phyloP scores from a whole-genome alignment of 92 coral and sea anemone species.

The Zoanthus sociatus region DNA sequence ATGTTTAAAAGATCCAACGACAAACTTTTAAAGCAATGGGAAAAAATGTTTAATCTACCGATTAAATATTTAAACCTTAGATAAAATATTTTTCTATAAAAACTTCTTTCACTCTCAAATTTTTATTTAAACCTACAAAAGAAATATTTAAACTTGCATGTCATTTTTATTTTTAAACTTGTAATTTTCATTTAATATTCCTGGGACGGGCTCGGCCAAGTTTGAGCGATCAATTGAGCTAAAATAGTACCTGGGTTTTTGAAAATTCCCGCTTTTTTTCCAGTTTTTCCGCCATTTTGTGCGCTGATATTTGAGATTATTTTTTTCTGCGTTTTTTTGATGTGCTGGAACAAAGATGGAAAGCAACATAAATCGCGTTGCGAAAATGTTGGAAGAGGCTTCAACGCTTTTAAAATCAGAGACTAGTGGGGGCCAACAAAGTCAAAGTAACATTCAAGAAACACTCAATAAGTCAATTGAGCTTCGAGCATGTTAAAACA shows the following conservation, averaged over 20 bases:
- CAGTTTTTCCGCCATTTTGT: not conserved
- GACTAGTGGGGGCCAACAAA: slow-evolving; percentile 17
- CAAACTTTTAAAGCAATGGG: too few species aligned
- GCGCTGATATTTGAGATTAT: not conserved
- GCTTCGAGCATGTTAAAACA: slow-evolving; percentile 58
- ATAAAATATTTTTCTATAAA: too few species aligned
- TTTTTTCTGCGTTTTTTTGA: not conserved
- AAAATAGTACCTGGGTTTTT: not conserved
- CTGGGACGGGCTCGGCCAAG: too few species aligned
- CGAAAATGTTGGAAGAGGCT: slow-evolving; percentile 43
- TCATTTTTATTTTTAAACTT: too few species aligned
- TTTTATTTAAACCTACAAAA: too few species aligned
- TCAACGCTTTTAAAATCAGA: not conserved
- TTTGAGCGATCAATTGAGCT: not conserved
- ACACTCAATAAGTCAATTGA: slow-evolving; percentile 58
- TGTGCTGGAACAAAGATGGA: slow-evolving; percentile 2
- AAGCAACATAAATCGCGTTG: slow-evolving; percentile 33
- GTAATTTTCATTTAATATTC: too few species aligned
- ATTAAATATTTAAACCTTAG: too few species aligned
- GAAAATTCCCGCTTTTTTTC: not conserved
- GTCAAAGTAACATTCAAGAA: slow-evolving; percentile 45
- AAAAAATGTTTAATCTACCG: too few species aligned
- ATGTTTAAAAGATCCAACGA: too few species aligned
- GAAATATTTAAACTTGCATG: too few species aligned
- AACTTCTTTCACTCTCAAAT: too few species aligned